Conservation (phyloP, 1,140 invertebrate genomes). For the Grapholita molesta region DNA sequence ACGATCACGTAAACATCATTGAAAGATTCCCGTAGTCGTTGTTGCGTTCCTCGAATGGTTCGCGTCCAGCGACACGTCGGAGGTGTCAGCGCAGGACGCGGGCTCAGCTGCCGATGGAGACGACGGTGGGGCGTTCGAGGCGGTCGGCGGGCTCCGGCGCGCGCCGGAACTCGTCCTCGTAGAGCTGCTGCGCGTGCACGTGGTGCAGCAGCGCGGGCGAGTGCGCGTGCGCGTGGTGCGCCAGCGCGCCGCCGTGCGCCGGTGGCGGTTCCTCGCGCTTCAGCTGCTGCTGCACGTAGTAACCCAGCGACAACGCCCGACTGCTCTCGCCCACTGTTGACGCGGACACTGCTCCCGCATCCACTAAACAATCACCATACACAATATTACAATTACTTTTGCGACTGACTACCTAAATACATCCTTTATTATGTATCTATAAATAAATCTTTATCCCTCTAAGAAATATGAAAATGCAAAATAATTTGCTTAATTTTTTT, state of each 20-base stretch:
- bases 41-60: not conserved
- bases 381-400: not conserved
- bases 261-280: conserved; percentile 63
- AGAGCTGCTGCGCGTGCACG: conserved; percentile 18
- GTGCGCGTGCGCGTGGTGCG: conserved; percentile 25
- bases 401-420: too few species aligned
- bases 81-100: conserved; percentile 17
- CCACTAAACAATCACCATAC: conserved; percentile 3
- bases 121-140: conserved; percentile 57
- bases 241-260: conserved; percentile 37
- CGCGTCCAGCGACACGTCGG: not conserved
- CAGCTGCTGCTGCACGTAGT: conserved; percentile 44
- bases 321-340: conserved; percentile 23
- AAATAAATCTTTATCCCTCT: too few species aligned
- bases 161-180: conserved; percentile 44
- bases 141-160: conserved; percentile 38
- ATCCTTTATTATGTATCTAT: too few species aligned
- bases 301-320: conserved; percentile 38
- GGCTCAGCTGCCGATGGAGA: conserved; percentile 64
- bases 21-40: not conserved
- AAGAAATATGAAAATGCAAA: too few species aligned
- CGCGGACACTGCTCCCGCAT: conserved; percentile 7
- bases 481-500: too few species aligned
- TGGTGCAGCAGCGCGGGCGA: conserved; percentile 23
- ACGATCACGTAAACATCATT: not conserved